Percentiles rank a stretch among this genome's conserved stretches.
phyloP scores from a whole-genome alignment of 2,888 invertebrate species.

The Augiades crinisus region DNA sequence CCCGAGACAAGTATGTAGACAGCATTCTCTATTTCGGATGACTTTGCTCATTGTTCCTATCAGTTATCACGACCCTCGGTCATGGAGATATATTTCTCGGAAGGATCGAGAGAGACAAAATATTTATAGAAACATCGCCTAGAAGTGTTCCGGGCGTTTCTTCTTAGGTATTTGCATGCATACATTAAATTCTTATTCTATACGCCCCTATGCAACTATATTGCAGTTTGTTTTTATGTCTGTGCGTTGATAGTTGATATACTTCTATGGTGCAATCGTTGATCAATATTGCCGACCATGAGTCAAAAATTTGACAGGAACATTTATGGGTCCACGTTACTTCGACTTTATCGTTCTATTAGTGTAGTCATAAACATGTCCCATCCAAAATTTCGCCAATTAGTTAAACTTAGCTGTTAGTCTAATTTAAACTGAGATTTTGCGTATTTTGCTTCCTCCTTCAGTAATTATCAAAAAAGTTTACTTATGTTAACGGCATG shows the following conservation, averaged over 20 bases:
- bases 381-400: neutral
- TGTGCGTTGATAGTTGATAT: neutral
- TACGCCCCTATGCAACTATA: conserved; percentile 5
- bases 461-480: neutral
- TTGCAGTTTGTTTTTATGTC: neutral
- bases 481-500: no score
- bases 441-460: neutral
- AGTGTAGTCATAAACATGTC: neutral
- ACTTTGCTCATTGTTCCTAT: no score
- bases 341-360: neutral
- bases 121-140: neutral
- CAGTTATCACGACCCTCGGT: no score
- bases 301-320: neutral
- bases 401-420: neutral
- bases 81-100: no score
- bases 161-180: conserved; percentile 8
- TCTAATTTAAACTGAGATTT: no score
- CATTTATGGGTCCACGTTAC: neutral
- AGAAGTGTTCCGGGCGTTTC: neutral
- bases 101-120: neutral
- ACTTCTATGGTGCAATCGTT: neutral
- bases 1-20: no score
- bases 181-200: conserved; percentile 2
- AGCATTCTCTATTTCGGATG: no score
- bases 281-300: neutral